Evolutionary conservation across 2,797 vertebrate genomes (phyloP), one percentile per base, ranked within the genome.

Genomic region (Betta splendens): DNA sequence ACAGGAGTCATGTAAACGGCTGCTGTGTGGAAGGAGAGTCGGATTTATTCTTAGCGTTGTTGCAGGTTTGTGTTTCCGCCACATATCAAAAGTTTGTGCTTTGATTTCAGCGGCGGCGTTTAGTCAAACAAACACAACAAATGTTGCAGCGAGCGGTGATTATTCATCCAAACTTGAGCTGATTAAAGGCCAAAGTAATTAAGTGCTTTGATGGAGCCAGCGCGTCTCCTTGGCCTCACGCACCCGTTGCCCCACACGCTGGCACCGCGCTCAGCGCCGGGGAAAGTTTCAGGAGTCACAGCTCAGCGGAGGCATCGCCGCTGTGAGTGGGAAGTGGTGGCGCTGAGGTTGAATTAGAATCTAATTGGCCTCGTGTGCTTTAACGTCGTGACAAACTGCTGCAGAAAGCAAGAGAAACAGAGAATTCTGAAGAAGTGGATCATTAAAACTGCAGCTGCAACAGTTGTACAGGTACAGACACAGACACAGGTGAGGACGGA

Each of bases 241-340:
- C 39, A 36, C 26, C 28, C 11, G 54, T 40, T 61, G 47, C 50
- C 20, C 42, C 60, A 28, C 40, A 63, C 35, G 16, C 37, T 20
- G 58, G 48, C 13, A 18, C 52, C 18, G 9, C 2, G 33, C 33
- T n/a, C 53, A 32, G 37, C 37, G 4, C 21, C 15, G 31, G 38
- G 2, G n/a, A 25, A 15, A 23, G 39, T 7, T 22, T n/a, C 25
- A 22, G 39, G 42, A 42, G 21, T 23, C 21, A 44, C 16, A 22
- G 42, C 39, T 42, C n/a, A 42, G n/a, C 9, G 15, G n/a, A 4
- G 39, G 21, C 2, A 7, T 9, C 39, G 23, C 15, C 9, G 2
- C 15, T 11, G 23, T 15, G 23, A 17, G n/a, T 11, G 23, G 5
- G 15, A 9, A 10, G 40, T 16, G 40, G 13, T 9, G 37, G 12